These are phyloP conservation scores for Lucilia sericata DNA, from an alignment of 1,140 invertebrate species.

Conservation along the genomic window DNA sequence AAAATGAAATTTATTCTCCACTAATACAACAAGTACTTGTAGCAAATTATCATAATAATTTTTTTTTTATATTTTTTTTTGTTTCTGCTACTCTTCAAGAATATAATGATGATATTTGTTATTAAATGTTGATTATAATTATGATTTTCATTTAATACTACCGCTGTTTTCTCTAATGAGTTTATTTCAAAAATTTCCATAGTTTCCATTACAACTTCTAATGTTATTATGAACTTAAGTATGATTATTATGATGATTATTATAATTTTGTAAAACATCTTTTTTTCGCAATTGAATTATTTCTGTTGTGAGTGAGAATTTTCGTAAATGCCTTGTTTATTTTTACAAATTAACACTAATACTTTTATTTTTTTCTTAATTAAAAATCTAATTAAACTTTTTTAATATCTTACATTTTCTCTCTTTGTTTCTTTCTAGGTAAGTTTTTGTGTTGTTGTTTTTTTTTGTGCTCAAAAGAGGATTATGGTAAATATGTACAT, in stretches of 20 bases:
- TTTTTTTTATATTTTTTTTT: background rate
- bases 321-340: background rate
- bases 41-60: background rate
- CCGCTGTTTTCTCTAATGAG: background rate
- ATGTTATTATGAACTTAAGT: background rate
- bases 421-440: background rate
- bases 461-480: background rate
- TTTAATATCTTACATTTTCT: background rate
- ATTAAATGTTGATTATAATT: background rate
- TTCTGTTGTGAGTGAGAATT: background rate
- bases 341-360: slow-evolving; percentile 21
- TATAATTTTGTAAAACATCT: background rate
- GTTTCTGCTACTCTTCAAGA: background rate
- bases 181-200: background rate
- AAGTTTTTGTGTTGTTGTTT: background rate
- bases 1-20: no score
- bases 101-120: background rate
- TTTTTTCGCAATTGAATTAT: background rate
- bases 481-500: background rate
- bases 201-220: background rate
- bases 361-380: slow-evolving; percentile 6
- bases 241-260: background rate
- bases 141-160: background rate
- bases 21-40: background rate
- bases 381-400: slow-evolving; percentile 27